Conservation (phyloP, 2,797 vertebrate genomes). For the Gadopsis bispinosus region DNA sequence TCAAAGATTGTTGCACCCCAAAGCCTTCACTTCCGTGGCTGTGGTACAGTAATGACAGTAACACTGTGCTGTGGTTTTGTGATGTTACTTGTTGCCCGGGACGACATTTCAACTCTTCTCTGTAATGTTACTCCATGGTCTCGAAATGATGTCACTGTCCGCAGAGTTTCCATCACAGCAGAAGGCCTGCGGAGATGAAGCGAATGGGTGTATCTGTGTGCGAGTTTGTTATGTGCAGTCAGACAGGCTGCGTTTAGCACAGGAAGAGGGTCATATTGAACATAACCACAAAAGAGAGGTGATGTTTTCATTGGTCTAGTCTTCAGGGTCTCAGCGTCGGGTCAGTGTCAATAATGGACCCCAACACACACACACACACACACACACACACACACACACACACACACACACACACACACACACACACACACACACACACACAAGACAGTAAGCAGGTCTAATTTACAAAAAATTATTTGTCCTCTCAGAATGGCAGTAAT, state of each 20-base stretch:
- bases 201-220: slow-evolving; percentile 46
- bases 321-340: slow-evolving; percentile 64
- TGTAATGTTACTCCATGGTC: slow-evolving; percentile 55
- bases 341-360: slow-evolving; percentile 62
- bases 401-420: slow-evolving; percentile 14
- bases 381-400: slow-evolving; percentile 13
- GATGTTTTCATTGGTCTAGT: slow-evolving; percentile 68
- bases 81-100: slow-evolving; percentile 45
- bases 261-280: slow-evolving; percentile 52
- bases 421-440: slow-evolving; percentile 10
- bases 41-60: slow-evolving; percentile 38
- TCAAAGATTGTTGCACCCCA: neutral
- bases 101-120: slow-evolving; percentile 54
- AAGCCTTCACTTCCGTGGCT: slow-evolving; percentile 9
- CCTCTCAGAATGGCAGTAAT: slow-evolving; percentile 1
- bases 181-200: slow-evolving; percentile 47
- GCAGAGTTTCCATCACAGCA: slow-evolving; percentile 69
- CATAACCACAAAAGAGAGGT: slow-evolving; percentile 59
- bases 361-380: slow-evolving; percentile 7
- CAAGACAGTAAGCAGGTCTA: too few relatives aligned
- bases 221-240: slow-evolving; percentile 30
- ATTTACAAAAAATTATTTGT: too few relatives aligned
- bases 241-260: slow-evolving; percentile 63
- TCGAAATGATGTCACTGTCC: slow-evolving; percentile 68
- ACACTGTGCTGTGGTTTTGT: slow-evolving; percentile 21